Evolutionary conservation across 2,888 invertebrate species (phyloP).

Genomic region (Hemistola chrysoprasaria): DNA sequence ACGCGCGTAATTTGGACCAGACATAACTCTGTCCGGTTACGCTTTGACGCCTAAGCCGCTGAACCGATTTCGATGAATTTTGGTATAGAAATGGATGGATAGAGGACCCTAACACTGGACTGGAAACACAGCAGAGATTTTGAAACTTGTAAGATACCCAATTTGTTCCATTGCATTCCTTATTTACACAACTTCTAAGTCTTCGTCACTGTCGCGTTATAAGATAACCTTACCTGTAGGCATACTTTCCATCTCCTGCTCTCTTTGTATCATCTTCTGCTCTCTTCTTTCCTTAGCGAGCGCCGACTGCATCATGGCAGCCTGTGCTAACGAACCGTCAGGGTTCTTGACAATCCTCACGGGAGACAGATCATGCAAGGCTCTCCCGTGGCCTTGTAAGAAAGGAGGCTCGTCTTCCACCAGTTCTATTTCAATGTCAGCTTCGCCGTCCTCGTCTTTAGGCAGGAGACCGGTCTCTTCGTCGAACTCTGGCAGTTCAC

Average conservation of each 20-base stretch:
- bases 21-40: too few relatives aligned
- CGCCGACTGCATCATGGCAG: constrained; percentile 99
- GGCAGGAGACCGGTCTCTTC: constrained; percentile 97
- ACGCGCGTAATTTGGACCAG: too few relatives aligned
- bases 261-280: constrained; percentile 96
- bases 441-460: constrained; percentile 96
- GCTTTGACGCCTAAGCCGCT: too few relatives aligned
- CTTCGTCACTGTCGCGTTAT: too few relatives aligned
- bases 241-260: constrained; percentile 93
- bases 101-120: too few relatives aligned
- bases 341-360: constrained; percentile 99
- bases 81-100: too few relatives aligned
- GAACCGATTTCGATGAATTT: too few relatives aligned
- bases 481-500: constrained; percentile 98
- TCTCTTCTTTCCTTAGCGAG: constrained; percentile 98
- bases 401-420: constrained; percentile 99
- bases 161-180: too few relatives aligned
- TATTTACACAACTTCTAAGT: too few relatives aligned
- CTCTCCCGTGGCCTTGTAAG: constrained; percentile 95
- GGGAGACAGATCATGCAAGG: constrained; percentile 95
- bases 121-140: too few relatives aligned
- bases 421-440: constrained; percentile 99
- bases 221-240: constrained; percentile 81
- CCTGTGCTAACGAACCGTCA: constrained; percentile 98
- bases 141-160: too few relatives aligned